Conservation (phyloP, 2,113 vertebrate species). For the Cyprinus carpio region DNA sequence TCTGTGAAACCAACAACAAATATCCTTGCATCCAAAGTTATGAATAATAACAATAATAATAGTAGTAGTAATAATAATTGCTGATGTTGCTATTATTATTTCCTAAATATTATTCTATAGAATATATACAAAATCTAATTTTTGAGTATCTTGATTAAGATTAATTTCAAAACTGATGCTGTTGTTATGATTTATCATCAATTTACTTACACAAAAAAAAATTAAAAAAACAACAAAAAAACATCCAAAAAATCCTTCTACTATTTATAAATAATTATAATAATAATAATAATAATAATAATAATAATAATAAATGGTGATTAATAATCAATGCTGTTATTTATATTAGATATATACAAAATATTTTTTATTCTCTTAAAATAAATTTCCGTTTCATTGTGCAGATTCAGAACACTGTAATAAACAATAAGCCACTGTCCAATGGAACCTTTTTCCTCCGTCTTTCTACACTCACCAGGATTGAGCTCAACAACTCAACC, state of each 20-base stretch:
- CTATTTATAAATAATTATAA: no score
- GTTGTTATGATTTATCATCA: no score
- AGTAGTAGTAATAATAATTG: no score
- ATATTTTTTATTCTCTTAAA: not conserved
- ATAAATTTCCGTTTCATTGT: not conserved
- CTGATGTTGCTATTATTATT: no score
- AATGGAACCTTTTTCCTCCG: slow-evolving; percentile 83
- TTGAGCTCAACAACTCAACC: slow-evolving; percentile 72
- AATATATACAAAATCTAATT: not conserved
- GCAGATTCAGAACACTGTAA: slow-evolving; percentile 69
- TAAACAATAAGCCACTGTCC: slow-evolving; percentile 78
- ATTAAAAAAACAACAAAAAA: no score
- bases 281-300: no score
- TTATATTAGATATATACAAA: not conserved
- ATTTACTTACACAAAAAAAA: no score
- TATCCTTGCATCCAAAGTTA: not conserved
- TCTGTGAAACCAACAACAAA: no score
- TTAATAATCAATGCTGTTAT: not conserved
- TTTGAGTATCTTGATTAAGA: not conserved
- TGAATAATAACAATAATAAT: no score
- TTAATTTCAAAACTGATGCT: not conserved
- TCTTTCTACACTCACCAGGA: slow-evolving; percentile 72
- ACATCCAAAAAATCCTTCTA: no score
- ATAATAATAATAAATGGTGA: not conserved
- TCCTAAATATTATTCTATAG: not conserved